Evolutionary conservation across 2,797 vertebrate genomes (phyloP).

Genomic region (Netta rufina): DNA sequence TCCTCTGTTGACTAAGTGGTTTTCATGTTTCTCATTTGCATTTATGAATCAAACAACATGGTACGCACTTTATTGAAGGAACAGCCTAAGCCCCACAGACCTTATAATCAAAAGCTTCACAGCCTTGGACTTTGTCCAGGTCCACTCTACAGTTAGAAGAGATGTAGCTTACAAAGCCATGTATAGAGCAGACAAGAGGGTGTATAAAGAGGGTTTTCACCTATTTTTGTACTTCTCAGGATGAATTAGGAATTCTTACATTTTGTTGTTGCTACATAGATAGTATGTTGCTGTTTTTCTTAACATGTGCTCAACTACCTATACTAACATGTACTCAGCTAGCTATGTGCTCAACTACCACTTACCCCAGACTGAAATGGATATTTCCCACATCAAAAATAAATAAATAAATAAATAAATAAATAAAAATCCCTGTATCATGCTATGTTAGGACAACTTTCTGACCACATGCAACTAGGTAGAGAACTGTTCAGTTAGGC

Average conservation of each 20-base stretch:
- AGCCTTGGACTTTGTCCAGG: background rate
- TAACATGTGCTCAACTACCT: background rate
- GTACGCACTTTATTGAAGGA: background rate
- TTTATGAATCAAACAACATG: background rate
- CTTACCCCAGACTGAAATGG: background rate
- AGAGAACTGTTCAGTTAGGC: conserved; percentile 36
- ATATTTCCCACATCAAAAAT: background rate
- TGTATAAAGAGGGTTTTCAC: background rate
- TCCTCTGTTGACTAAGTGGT: background rate
- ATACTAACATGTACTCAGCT: too few species aligned
- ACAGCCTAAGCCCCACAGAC: background rate
- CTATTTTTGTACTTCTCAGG: background rate
- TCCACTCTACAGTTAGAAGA: background rate
- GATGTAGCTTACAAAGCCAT: background rate
- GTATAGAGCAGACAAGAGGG: background rate
- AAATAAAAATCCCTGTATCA: background rate
- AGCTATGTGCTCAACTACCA: background rate
- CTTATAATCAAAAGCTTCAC: background rate
- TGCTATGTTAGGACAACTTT: conserved; percentile 19
- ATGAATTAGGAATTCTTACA: background rate
- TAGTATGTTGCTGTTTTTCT: background rate
- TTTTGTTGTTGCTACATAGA: background rate
- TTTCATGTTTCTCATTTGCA: conserved; percentile 5
- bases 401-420: background rate
- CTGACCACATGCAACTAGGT: conserved; percentile 15